Conservation (phyloP, 2,888 invertebrate species). For the Drosophila lacicola region DNA sequence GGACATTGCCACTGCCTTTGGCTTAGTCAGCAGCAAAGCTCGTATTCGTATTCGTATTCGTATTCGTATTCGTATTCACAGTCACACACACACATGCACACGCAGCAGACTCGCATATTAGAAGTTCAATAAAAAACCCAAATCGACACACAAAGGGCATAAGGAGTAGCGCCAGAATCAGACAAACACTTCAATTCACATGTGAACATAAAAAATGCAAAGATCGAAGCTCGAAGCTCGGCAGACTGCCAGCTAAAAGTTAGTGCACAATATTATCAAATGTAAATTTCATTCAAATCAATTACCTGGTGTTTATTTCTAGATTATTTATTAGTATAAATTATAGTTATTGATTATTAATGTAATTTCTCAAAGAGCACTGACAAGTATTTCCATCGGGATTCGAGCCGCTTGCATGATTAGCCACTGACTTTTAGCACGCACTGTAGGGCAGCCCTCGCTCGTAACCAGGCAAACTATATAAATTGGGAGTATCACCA, state of each 20-base stretch:
- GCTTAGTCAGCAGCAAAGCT: constrained; percentile 29
- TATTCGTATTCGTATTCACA: constrained; percentile 1
- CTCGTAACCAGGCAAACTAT: not conserved
- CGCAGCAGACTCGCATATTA: constrained; percentile 20
- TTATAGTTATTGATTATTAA: too few species aligned
- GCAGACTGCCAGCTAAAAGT: constrained; percentile 39
- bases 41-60: constrained; percentile 11
- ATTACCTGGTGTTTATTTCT: too few species aligned
- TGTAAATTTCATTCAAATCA: not conserved
- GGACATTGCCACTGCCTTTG: constrained; percentile 24
- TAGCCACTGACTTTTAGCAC: not conserved
- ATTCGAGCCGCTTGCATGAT: too few species aligned
- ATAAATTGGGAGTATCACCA: too few species aligned
- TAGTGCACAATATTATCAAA: not conserved
- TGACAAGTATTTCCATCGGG: too few species aligned
- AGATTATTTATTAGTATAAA: too few species aligned
- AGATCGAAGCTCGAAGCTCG: constrained; percentile 8
- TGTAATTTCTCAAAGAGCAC: too few species aligned
- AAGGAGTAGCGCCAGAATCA: constrained; percentile 29
- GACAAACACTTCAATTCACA: constrained; percentile 62
- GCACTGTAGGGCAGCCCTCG: not conserved
- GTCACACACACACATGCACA: not conserved
- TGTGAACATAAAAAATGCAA: constrained; percentile 40
- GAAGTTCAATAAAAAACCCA: constrained; percentile 20
- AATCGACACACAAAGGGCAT: constrained; percentile 14